Evolutionary conservation across 2,797 vertebrate species (phyloP).

Genomic region (Muscicapa comitata): DNA sequence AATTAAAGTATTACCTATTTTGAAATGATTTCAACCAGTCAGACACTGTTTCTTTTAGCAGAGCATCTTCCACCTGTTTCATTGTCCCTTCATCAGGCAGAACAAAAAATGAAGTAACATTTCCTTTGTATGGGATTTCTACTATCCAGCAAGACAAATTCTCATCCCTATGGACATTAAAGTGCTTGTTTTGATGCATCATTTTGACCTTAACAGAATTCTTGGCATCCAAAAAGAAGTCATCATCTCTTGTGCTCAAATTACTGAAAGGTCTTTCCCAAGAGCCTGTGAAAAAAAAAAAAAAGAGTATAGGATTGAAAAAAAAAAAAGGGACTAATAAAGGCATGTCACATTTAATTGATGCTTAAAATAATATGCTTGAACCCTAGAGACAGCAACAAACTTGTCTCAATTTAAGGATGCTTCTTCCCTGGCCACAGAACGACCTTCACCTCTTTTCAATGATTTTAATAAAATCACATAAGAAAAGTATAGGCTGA

Average conservation of each 20-base stretch:
- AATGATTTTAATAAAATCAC: not conserved
- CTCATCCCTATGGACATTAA: constrained; percentile 69
- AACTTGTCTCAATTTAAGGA: not conserved
- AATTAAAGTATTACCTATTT: constrained; percentile 10
- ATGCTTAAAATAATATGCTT: not conserved
- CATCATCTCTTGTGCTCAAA: not conserved
- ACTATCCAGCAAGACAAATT: constrained; percentile 73
- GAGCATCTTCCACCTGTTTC: constrained; percentile 73
- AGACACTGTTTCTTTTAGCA: constrained; percentile 73
- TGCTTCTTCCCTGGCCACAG: not conserved
- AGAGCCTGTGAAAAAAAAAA: constrained; percentile 16
- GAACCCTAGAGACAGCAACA: not conserved
- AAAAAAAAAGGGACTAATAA: not conserved
- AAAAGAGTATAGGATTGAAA: not conserved
- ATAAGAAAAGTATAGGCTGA: not conserved
- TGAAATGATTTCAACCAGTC: constrained; percentile 60
- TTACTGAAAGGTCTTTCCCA: constrained; percentile 62
- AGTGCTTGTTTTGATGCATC: constrained; percentile 73
- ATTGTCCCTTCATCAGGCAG: constrained; percentile 82
- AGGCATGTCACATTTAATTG: not conserved
- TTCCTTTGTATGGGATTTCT: constrained; percentile 77
- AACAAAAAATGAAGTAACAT: constrained; percentile 72
- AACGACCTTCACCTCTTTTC: not conserved
- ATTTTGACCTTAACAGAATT: constrained; percentile 81
- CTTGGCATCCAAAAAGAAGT: constrained; percentile 74